Conservation (phyloP, 2,888 invertebrate genomes). For the Epinotia demarniana region DNA sequence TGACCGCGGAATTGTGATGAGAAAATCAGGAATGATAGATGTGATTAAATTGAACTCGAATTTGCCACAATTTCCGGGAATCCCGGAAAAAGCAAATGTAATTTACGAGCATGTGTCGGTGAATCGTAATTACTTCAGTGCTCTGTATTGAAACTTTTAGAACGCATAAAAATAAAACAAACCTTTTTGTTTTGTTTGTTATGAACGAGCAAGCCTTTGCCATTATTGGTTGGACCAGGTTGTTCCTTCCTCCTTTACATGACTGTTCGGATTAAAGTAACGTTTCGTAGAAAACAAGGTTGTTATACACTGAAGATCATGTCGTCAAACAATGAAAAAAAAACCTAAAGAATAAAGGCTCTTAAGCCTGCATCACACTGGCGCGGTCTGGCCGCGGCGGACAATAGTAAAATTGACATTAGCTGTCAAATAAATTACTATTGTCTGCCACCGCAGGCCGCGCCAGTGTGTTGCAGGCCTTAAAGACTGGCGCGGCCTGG, state of each 20-base stretch:
- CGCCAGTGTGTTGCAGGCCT: too few species aligned
- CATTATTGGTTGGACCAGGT: neutral
- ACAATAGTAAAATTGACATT: too few species aligned
- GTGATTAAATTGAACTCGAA: conserved; percentile 33
- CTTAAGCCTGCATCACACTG: too few species aligned
- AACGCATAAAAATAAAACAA: conserved; percentile 12
- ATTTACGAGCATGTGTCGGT: conserved; percentile 3
- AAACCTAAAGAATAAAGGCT: too few species aligned
- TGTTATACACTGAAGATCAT: neutral
- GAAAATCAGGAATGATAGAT: conserved; percentile 35
- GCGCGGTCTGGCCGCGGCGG: too few species aligned
- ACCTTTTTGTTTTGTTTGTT: conserved; percentile 8
- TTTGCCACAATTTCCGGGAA: conserved; percentile 6
- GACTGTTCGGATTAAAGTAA: neutral
- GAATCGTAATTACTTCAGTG: conserved; percentile 13
- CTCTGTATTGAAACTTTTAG: conserved; percentile 1
- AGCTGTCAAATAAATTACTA: too few species aligned
- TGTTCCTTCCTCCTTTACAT: neutral
- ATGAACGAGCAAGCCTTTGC: neutral
- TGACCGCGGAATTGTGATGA: conserved; percentile 44
- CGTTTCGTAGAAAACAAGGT: neutral
- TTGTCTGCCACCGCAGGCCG: too few species aligned
- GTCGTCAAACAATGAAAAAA: too few species aligned
- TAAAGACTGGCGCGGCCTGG: too few species aligned
- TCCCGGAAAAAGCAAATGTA: conserved; percentile 6